Conservation (phyloP, 2,888 invertebrate genomes). For the Ryuthela nishihirai region DNA sequence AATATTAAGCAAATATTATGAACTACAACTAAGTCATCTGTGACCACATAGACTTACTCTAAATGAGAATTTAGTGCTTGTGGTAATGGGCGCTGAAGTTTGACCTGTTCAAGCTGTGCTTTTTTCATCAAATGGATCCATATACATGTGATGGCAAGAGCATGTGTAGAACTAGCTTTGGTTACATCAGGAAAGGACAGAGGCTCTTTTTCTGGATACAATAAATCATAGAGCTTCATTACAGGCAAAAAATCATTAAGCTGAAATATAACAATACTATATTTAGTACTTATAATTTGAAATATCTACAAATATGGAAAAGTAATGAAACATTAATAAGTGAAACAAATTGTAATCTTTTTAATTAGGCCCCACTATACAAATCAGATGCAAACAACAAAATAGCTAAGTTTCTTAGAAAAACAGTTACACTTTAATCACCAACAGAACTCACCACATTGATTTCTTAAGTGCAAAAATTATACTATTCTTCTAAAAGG, state of each 20-base stretch:
- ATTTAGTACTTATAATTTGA: not conserved
- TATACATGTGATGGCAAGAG: slow-evolving; percentile 92
- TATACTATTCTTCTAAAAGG: no score
- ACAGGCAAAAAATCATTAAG: slow-evolving; percentile 77
- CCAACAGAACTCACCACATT: no score
- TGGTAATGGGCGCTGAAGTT: slow-evolving; percentile 71
- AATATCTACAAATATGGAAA: not conserved
- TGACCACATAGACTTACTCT: slow-evolving; percentile 61
- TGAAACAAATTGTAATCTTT: no score
- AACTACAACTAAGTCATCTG: no score
- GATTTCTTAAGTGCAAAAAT: no score
- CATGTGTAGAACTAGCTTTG: slow-evolving; percentile 78
- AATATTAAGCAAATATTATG: no score
- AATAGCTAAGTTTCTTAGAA: no score
- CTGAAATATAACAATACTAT: slow-evolving; percentile 49
- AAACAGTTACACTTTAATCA: no score
- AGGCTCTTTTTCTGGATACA: slow-evolving; percentile 87
- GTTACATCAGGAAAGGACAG: slow-evolving; percentile 83
- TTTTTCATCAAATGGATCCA: slow-evolving; percentile 95
- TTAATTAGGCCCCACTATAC: no score
- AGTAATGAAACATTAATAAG: no score
- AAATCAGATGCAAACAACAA: no score
- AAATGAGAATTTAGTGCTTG: slow-evolving; percentile 75
- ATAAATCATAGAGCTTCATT: slow-evolving; percentile 80
- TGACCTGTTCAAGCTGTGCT: slow-evolving; percentile 78